These are phyloP conservation scores for Neoascia interrupta DNA, from an alignment of 2,888 invertebrate species.

Conservation along the genomic window DNA sequence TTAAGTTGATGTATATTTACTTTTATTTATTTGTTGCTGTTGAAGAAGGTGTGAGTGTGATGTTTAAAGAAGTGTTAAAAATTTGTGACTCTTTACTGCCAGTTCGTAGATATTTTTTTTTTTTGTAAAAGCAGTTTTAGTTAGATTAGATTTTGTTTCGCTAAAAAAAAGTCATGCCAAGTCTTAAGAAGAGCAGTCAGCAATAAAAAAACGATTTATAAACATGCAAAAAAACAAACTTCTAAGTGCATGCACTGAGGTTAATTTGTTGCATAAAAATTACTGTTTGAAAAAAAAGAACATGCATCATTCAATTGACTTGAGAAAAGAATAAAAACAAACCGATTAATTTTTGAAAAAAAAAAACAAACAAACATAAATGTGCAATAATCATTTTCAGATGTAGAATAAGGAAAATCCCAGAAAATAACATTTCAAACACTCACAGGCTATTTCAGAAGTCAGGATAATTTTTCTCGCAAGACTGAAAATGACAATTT, in stretches of 20 bases:
- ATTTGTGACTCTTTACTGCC: slow-evolving; percentile 23
- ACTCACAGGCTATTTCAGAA: background rate
- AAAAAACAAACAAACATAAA: slow-evolving; percentile 6
- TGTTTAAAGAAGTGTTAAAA: slow-evolving; percentile 4
- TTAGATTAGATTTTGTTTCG: slow-evolving; percentile 3
- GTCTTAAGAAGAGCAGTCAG: slow-evolving; percentile 1
- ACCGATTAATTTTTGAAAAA: background rate
- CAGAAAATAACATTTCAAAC: background rate
- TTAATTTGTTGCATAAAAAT: slow-evolving; percentile 12
- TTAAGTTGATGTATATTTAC: slow-evolving; percentile 26
- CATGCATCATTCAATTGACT: slow-evolving; percentile 57
- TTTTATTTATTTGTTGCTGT: slow-evolving; percentile 41
- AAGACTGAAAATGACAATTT: slow-evolving; percentile 43
- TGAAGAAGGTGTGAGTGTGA: slow-evolving; percentile 37
- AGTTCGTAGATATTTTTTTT: no score
- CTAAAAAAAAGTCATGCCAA: slow-evolving; percentile 47
- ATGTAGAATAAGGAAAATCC: background rate
- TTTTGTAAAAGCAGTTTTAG: slow-evolving; percentile 10
- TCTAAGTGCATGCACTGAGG: slow-evolving; percentile 6
- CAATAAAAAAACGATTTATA: slow-evolving; percentile 6
- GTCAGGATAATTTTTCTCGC: no score
- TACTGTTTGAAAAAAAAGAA: background rate
- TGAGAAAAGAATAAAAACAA: background rate
- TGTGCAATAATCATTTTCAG: slow-evolving; percentile 57
- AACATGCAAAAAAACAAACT: slow-evolving; percentile 30